A percentile compares a stretch with the other conserved stretches of the same genome.
These are phyloP conservation scores for Tetragonula carbonaria DNA, from an alignment of 2,888 invertebrate species.

Conservation along the genomic window DNA sequence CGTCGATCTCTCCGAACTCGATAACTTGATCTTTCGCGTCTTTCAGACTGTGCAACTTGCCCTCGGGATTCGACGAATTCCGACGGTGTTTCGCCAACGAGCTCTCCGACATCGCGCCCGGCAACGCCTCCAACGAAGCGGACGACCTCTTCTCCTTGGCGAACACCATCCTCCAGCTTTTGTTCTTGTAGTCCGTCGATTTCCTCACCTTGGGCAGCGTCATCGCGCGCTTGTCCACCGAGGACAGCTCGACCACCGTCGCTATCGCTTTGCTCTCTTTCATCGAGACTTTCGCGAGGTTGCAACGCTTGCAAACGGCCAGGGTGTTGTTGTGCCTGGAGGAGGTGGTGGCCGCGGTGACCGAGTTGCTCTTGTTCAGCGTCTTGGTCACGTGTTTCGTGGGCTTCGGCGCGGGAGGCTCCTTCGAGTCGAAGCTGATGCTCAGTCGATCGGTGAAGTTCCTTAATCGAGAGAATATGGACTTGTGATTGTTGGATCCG, in stretches of 20 bases:
- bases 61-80: slow-evolving; percentile 80
- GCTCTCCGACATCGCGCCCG: slow-evolving; percentile 66
- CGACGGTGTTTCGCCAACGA: slow-evolving; percentile 75
- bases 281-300: slow-evolving; percentile 68
- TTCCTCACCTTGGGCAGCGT: slow-evolving; percentile 81
- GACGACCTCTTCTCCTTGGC: slow-evolving; percentile 82
- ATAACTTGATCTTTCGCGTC: slow-evolving; percentile 63
- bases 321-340: slow-evolving; percentile 65
- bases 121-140: slow-evolving; percentile 79
- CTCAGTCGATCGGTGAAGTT: slow-evolving; percentile 86
- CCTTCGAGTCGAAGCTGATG: slow-evolving; percentile 84
- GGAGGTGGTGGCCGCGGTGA: slow-evolving; percentile 58
- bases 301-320: slow-evolving; percentile 78
- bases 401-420: slow-evolving; percentile 75
- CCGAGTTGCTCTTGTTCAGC: slow-evolving; percentile 78
- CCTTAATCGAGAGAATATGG: slow-evolving; percentile 85
- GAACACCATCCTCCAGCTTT: slow-evolving; percentile 81
- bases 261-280: slow-evolving; percentile 68
- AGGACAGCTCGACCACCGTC: slow-evolving; percentile 69
- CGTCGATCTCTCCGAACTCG: slow-evolving; percentile 77
- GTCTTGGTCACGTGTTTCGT: slow-evolving; percentile 72
- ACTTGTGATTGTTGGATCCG: slow-evolving; percentile 82
- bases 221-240: slow-evolving; percentile 80
- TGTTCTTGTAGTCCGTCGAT: slow-evolving; percentile 79
- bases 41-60: slow-evolving; percentile 69